Conservation (phyloP, 2,113 vertebrate genomes). For the Xiphophorus hellerii region DNA sequence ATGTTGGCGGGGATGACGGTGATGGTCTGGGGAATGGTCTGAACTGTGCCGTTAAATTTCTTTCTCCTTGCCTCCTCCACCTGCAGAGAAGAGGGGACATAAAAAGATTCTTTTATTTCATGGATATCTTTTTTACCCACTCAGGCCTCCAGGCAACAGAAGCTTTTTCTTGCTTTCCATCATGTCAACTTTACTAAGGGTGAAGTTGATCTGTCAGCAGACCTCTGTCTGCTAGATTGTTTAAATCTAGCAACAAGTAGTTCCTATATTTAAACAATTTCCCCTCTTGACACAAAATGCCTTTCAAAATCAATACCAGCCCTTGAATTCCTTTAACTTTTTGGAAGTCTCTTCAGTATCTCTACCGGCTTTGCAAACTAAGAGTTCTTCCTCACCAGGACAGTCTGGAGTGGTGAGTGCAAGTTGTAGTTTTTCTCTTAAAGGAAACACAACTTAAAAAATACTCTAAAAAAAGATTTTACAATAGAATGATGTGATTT, state of each 20-base stretch:
- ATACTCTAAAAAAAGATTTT: too few species aligned
- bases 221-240: neutral
- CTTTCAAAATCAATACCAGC: too few species aligned
- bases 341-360: neutral
- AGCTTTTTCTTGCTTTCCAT: neutral
- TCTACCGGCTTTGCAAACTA: neutral
- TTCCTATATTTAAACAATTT: neutral
- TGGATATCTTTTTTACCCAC: neutral
- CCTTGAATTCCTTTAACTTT: too few species aligned
- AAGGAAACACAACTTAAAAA: too few species aligned
- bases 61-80: constrained; percentile 96
- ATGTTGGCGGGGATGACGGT: constrained; percentile 95
- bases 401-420: too few species aligned
- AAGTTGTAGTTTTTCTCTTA: too few species aligned
- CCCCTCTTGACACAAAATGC: too few species aligned
- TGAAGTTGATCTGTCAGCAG: neutral
- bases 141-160: neutral
- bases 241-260: neutral
- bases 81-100: constrained; percentile 33
- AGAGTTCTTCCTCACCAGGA: neutral
- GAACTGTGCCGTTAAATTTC: constrained; percentile 96
- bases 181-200: neutral
- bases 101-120: neutral
- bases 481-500: too few species aligned
- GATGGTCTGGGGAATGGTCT: constrained; percentile 94